Evolutionary conservation across 2,888 invertebrate species (phyloP), one percentile per base, ranked within the genome.

Genomic region (Diplolepis rosae): DNA sequence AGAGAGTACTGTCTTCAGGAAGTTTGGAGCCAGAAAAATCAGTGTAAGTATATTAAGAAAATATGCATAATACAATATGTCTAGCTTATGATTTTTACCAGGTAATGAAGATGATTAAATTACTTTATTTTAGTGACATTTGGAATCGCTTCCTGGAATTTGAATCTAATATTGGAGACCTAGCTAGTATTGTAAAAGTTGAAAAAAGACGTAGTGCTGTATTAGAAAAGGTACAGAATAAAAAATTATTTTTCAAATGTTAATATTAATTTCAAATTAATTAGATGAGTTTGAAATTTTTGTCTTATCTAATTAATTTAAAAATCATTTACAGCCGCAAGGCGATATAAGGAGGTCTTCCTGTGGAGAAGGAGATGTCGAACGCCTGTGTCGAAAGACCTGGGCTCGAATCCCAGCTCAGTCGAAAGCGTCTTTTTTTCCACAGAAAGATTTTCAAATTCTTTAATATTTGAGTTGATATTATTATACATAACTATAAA

Each of bases 111-210:
- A 32, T 28, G 27, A 18, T 15, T 45, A 18, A 48, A 48, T 18
- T 18, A 5, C 22, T 18, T 27, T 5, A 52, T 65, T 70, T 66
- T 87, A 95, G 95, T 6, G 98, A 99, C 86, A 97, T 99, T 70
- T 99, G 99, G 99, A 98, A 99, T 90, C 92, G 96, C 74, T 99
- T 99, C 88, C 90, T 99, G 79, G 98, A 99, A 88, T 99, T 99
- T 88, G 99, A 99, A 90, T 97, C 98, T 65, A 98, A 98, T 83
- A 98, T 99, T 77, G 99, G 99, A 0, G 99, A 99, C 89, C 89
- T 99, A 66, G 95, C 98, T 65, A 97, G 97, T 90, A 98, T 99
- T 74, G 94, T 98, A 0, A 99, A 99, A 90, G 98, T 99, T 5
- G 98, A 99, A 89, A 96, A 97, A 84, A 89, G 98, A 50, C 90